Base-by-base conservation (phyloP, 2,113 vertebrate genomes). In the Candoia aspera region DNA sequence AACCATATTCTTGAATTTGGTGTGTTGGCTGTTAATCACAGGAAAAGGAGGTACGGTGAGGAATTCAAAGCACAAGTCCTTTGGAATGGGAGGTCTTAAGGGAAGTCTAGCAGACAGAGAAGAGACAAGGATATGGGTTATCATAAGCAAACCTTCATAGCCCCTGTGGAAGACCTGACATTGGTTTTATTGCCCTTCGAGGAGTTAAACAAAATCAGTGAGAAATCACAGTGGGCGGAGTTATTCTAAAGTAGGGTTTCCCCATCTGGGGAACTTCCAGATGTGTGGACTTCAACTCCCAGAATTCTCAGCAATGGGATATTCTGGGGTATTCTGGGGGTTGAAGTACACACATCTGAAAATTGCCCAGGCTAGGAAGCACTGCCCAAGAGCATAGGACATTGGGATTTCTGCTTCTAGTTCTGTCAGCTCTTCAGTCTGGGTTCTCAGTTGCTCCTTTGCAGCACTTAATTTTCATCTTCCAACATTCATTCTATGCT, bases 11-110 rank as follows among this genome's bases (percentile, higher is more conserved):
- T 85, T 33, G 29, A 33, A 79, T 17, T 8, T 21, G 15, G 37
- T 8, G 2, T 1, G 6, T 26, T 0, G 0, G 2, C 46, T 53
- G 19, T 59, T 53, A 3, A 53, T 46, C 17, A 57, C 37, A 84
- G 59, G 5, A 26, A 58, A 54, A 84, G n/a, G 26, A 15, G 23
- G 13, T 12, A 15, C 24, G 24, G n/a, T 59, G 17, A 29, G 26
- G 17, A 33, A 46, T 15, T 60, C 15, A 37, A 83, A 23, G 2
- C 3, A 24, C 9, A 79, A 33, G 15, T 17, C 1, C 2, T 46
- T 9, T 42, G n/a, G 21, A 42, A 26, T 4, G 6, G 37, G 17
- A 33, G 3, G 5, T 17, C 29, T 86, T 37, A 15, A 54, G 64
- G 64, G 53, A 73, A 37, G 33, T 55, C n/a, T 53, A 57, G n/a